Evolutionary conservation across 2,797 vertebrate species (phyloP).

Genomic region (Vespertilio murinus): DNA sequence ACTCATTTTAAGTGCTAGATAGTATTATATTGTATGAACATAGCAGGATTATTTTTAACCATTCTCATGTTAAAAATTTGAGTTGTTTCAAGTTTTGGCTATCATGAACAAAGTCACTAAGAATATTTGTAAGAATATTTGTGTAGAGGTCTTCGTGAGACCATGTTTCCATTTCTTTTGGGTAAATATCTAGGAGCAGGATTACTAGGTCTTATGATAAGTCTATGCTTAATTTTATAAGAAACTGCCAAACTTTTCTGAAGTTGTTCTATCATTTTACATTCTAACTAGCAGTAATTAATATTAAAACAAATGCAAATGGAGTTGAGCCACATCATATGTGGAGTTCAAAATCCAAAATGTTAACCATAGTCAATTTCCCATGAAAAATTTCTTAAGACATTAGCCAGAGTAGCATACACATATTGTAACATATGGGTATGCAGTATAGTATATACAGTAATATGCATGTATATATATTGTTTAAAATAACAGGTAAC

Average conservation of each 20-base stretch:
- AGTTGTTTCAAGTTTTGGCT: background rate
- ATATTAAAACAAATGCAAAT: constrained; percentile 38
- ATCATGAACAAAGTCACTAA: constrained; percentile 14
- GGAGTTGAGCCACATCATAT: background rate
- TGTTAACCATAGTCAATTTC: background rate
- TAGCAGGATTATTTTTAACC: background rate
- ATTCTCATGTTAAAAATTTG: background rate
- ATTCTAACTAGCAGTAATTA: background rate
- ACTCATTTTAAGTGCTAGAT: background rate
- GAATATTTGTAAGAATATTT: constrained; percentile 2
- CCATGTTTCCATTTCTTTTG: constrained; percentile 26
- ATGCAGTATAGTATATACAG: background rate
- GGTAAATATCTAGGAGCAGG: background rate
- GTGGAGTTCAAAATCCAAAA: constrained; percentile 2
- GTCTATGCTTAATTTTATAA: constrained; percentile 34
- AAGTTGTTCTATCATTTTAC: constrained; percentile 5
- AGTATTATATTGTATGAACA: background rate
- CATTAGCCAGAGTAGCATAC: background rate
- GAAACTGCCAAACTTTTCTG: background rate
- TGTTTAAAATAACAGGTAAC: constrained; percentile 34
- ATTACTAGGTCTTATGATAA: background rate
- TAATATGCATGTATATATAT: background rate
- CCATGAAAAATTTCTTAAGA: background rate
- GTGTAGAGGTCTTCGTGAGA: background rate
- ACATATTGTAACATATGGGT: background rate